Conservation (phyloP, 2,888 invertebrate genomes). For the Limnephilus lunatus region DNA sequence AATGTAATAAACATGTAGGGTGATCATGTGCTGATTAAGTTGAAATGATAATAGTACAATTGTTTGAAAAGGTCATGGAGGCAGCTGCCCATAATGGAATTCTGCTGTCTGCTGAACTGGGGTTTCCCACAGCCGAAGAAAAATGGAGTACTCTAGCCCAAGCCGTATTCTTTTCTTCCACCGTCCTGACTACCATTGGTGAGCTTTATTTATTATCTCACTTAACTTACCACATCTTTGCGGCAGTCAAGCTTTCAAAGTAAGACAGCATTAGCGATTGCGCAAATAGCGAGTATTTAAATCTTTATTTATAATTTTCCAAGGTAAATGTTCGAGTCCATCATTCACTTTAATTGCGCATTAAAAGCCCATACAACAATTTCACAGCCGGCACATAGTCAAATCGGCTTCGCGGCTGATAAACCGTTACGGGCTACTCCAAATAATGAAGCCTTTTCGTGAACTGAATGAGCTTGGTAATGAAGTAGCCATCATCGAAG, state of each 20-base stretch:
- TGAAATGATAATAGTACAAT: background rate
- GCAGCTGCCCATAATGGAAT: constrained; percentile 85
- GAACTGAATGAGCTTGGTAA: background rate
- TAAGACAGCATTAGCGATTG: background rate
- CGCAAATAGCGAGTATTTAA: background rate
- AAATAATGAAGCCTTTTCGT: constrained; percentile 37
- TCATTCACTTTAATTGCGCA: background rate
- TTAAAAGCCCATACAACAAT: constrained; percentile 5
- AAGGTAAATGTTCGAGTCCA: background rate
- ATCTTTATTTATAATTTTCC: background rate
- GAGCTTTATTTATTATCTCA: constrained; percentile 67
- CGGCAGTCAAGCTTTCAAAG: background rate
- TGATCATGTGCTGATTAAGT: too few relatives aligned
- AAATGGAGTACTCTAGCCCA: constrained; percentile 89
- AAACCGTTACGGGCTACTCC: constrained; percentile 35
- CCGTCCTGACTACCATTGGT: constrained; percentile 95
- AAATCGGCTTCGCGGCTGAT: constrained; percentile 19
- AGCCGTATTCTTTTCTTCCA: constrained; percentile 93
- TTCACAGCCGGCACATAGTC: background rate
- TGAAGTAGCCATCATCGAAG: background rate
- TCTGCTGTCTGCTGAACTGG: constrained; percentile 76
- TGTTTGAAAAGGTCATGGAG: constrained; percentile 77
- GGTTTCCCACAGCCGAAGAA: constrained; percentile 77
- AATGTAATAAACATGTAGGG: too few relatives aligned
- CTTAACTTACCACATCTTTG: background rate